These are phyloP conservation scores for Hestina assimilis DNA, from an alignment of 1,140 invertebrate species.

Conservation along the genomic window DNA sequence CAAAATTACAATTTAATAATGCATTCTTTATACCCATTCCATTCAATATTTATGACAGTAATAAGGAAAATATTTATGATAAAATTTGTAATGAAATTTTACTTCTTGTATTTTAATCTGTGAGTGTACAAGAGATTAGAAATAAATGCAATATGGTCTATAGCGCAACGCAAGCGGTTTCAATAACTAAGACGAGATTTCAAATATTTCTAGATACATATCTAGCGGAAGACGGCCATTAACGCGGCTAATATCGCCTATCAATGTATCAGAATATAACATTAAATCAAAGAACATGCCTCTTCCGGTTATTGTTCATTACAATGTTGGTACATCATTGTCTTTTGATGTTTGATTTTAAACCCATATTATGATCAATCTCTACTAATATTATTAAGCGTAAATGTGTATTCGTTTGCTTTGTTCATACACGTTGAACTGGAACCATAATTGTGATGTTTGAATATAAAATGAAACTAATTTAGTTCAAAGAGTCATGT, in stretches of 20 bases:
- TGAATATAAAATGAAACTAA: too few relatives aligned
- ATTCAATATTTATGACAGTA: too few relatives aligned
- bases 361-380: not conserved
- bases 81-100: too few relatives aligned
- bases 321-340: conserved; percentile 37
- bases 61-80: too few relatives aligned
- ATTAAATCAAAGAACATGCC: conserved; percentile 48
- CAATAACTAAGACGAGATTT: conserved; percentile 11
- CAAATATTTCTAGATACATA: conserved; percentile 41
- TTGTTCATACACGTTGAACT: too few relatives aligned
- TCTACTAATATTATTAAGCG: too few relatives aligned
- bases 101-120: too few relatives aligned
- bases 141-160: not conserved
- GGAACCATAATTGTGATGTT: too few relatives aligned
- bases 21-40: too few relatives aligned
- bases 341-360: conserved; percentile 31
- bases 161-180: not conserved
- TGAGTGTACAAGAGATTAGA: not conserved
- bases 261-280: conserved; percentile 37
- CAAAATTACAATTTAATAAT: too few relatives aligned
- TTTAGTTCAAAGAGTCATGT: too few relatives aligned
- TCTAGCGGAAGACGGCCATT: conserved; percentile 44
- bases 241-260: conserved; percentile 52
- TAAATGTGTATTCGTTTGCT: too few relatives aligned
- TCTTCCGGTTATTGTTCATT: conserved; percentile 63